phyloP scores from a whole-genome alignment of 1,140 invertebrate genomes.

The Littorina saxatilis region DNA sequence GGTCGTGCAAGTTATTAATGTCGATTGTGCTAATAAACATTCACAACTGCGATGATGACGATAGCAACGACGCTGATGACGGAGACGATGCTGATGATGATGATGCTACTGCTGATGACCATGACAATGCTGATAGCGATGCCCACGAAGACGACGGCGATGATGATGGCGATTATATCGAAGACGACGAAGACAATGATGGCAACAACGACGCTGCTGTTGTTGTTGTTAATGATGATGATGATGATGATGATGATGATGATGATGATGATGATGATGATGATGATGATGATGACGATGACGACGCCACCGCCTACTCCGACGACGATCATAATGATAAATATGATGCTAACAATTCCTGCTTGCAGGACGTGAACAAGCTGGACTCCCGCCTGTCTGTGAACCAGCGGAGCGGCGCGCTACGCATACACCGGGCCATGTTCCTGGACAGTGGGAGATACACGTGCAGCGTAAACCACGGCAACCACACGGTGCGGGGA shows the following conservation, averaged over 20 bases:
- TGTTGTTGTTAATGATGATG: neutral
- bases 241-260: neutral
- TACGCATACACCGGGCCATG: conserved; percentile 23
- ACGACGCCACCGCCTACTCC: neutral
- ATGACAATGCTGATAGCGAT: too few species aligned
- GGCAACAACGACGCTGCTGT: neutral
- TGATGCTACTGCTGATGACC: too few species aligned
- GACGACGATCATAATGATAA: neutral
- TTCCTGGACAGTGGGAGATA: conserved; percentile 34
- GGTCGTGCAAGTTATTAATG: too few species aligned
- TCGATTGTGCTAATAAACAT: too few species aligned
- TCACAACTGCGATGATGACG: too few species aligned
- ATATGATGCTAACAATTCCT: too few species aligned
- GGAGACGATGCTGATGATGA: too few species aligned
- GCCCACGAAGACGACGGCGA: neutral
- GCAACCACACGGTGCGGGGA: conserved; percentile 2
- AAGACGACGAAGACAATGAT: neutral
- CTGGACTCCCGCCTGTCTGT: conserved; percentile 24
- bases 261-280: neutral
- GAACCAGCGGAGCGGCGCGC: conserved; percentile 28
- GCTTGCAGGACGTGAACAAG: conserved; percentile 22
- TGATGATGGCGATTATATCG: neutral
- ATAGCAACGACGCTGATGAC: too few species aligned
- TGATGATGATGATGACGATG: neutral
- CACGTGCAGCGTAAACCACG: conserved; percentile 28